Evolutionary conservation across 2,113 vertebrate genomes (phyloP).

Genomic region (Ovis aries): DNA sequence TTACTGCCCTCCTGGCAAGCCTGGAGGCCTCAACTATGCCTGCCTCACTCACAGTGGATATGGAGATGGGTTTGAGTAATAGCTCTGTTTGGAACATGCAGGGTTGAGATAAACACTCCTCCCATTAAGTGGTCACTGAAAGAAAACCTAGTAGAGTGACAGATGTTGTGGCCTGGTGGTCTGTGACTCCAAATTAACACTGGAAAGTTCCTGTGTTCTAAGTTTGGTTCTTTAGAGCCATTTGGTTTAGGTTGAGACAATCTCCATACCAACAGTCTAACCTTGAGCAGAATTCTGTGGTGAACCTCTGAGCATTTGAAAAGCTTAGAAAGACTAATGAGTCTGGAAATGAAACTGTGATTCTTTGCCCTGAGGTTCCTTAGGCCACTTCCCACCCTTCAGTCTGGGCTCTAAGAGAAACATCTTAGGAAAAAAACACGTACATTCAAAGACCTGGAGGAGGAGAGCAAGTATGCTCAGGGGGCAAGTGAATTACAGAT

Average conservation of each 20-base stretch:
- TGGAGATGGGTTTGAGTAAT: slow-evolving; percentile 53
- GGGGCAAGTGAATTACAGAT: background rate
- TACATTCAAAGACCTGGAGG: background rate
- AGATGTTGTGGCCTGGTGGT: background rate
- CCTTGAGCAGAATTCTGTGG: background rate
- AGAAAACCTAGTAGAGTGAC: background rate
- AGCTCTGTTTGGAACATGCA: background rate
- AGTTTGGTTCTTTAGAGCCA: background rate
- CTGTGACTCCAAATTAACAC: background rate
- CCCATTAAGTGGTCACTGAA: background rate
- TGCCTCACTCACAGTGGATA: slow-evolving; percentile 51
- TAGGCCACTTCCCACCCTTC: background rate
- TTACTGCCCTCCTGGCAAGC: background rate
- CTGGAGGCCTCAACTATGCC: slow-evolving; percentile 60
- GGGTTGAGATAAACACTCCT: background rate
- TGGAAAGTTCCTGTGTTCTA: background rate
- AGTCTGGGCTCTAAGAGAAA: background rate
- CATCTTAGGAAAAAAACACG: background rate
- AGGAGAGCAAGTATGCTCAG: background rate
- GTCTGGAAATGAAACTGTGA: background rate
- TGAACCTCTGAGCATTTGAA: background rate
- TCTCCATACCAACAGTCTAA: background rate
- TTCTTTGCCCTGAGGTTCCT: background rate
- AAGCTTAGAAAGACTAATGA: background rate
- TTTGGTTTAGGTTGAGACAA: background rate